phyloP scores from a whole-genome alignment of 1,140 invertebrate genomes.

The Agraylea sexmaculata region DNA sequence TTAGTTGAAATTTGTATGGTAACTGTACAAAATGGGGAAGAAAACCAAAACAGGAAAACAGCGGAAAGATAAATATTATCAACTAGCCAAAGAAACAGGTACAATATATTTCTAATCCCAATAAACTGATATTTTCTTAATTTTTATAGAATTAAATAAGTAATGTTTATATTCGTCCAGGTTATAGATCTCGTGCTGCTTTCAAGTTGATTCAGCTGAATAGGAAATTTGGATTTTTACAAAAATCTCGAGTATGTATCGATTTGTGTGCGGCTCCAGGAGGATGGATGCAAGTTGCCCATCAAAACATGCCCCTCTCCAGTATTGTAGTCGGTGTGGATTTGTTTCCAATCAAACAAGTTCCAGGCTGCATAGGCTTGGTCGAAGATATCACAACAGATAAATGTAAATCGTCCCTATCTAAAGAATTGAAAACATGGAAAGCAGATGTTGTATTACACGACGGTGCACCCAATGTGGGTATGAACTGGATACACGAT shows the following conservation, averaged over 20 bases:
- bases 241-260: conserved; percentile 89
- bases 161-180: conserved; percentile 36
- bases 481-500: conserved; percentile 95
- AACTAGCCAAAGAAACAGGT: conserved; percentile 98
- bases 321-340: conserved; percentile 93
- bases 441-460: conserved; percentile 94
- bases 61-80: conserved; percentile 96
- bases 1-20: too few species aligned
- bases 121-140: neutral
- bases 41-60: conserved; percentile 96
- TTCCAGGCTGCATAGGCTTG: conserved; percentile 81
- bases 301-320: conserved; percentile 95
- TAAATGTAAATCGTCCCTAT: conserved; percentile 67
- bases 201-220: conserved; percentile 99
- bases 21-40: conserved; percentile 77
- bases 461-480: conserved; percentile 98
- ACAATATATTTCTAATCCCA: conserved; percentile 19
- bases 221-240: conserved; percentile 93
- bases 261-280: conserved; percentile 99
- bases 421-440: conserved; percentile 83
- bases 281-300: conserved; percentile 99
- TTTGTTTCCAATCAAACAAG: conserved; percentile 88
- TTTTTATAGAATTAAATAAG: conserved; percentile 1
- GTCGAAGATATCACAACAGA: conserved; percentile 95
- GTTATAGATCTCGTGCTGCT: conserved; percentile 91